phyloP scores from a whole-genome alignment of 2,113 vertebrate species.

The Blennius ocellaris region DNA sequence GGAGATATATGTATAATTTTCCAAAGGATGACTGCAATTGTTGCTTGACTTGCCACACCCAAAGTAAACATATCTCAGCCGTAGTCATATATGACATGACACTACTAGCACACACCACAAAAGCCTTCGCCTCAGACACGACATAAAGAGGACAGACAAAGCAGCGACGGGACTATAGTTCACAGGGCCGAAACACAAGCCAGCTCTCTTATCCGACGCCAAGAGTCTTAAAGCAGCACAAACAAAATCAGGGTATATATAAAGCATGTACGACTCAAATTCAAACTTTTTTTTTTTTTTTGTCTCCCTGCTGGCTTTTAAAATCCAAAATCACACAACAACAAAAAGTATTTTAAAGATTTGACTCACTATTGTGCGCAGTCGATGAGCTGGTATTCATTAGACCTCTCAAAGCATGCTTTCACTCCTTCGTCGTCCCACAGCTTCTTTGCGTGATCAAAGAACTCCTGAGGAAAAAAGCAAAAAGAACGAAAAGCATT shows the following conservation, averaged over 20 bases:
- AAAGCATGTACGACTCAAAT: not conserved
- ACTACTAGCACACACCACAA: constrained; percentile 37
- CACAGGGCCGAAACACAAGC: constrained; percentile 18
- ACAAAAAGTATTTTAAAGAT: constrained; percentile 3
- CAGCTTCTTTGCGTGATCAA: constrained; percentile 97
- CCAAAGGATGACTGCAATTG: constrained; percentile 52
- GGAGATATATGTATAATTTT: constrained; percentile 56
- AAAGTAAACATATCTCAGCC: constrained; percentile 68
- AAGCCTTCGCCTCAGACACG: constrained; percentile 35
- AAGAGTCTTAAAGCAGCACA: not conserved
- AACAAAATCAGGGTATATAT: not conserved
- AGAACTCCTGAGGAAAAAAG: constrained; percentile 91
- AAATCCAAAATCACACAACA: not conserved
- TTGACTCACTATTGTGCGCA: constrained; percentile 98
- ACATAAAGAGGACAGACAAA: constrained; percentile 25
- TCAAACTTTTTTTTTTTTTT: no score
- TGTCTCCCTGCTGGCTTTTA: not conserved
- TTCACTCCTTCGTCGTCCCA: constrained; percentile 99
- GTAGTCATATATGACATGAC: constrained; percentile 63
- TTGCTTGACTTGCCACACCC: constrained; percentile 68
- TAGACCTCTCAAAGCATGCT: constrained; percentile 97
- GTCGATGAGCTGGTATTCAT: constrained; percentile 98
- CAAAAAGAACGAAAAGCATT: constrained; percentile 13
- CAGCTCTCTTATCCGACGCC: constrained; percentile 1
- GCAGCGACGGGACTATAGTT: constrained; percentile 21